phyloP scores from a whole-genome alignment of 2,113 vertebrate species.

The Lathamus discolor region DNA sequence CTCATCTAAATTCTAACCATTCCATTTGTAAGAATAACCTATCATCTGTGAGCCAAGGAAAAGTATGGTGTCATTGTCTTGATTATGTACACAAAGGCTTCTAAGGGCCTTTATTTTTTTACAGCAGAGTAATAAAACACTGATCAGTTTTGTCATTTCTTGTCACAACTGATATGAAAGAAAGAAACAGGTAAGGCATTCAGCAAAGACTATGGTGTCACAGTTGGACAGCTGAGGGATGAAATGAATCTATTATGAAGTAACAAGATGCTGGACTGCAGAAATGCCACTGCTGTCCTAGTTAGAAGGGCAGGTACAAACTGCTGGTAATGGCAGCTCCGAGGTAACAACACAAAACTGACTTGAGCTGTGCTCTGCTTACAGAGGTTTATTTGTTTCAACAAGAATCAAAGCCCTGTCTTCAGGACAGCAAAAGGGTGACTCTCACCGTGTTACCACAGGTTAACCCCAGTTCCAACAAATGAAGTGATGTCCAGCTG shows the following conservation, averaged over 20 bases:
- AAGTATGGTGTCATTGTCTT: neutral
- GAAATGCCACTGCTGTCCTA: neutral
- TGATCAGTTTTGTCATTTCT: neutral
- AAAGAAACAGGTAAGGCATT: neutral
- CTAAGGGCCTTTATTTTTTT: neutral
- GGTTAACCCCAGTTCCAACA: neutral
- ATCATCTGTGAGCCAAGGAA: neutral
- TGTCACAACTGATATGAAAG: neutral
- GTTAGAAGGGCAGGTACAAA: neutral
- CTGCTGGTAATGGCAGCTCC: neutral
- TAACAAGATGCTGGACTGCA: neutral
- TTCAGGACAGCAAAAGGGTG: neutral
- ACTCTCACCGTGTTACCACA: neutral
- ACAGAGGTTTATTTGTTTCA: neutral
- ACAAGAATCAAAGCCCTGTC: neutral
- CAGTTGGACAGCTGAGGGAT: neutral
- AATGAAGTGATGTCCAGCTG: neutral
- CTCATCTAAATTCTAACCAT: neutral
- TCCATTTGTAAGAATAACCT: neutral
- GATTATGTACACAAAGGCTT: neutral
- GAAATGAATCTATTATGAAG: neutral
- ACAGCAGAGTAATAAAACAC: neutral
- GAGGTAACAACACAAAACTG: neutral
- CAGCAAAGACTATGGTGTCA: neutral
- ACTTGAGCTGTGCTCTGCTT: neutral